Evolutionary conservation across 2,888 invertebrate genomes (phyloP).

Genomic region (Monochamus alternatus): DNA sequence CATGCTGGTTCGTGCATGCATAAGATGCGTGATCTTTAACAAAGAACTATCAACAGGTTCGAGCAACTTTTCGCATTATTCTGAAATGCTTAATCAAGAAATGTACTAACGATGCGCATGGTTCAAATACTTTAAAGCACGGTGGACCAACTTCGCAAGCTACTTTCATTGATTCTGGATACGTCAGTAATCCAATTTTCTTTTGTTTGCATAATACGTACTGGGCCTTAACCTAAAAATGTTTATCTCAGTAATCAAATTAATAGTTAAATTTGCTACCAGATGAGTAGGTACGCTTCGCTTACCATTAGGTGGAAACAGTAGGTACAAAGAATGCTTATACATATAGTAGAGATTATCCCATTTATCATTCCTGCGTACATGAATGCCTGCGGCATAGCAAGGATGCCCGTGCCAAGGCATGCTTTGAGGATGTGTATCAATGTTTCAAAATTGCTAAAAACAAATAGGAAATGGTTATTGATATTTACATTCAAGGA

Average conservation of each 20-base stretch:
- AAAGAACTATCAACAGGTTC: no score
- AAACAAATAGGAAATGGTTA: no score
- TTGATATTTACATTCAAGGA: no score
- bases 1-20: no score
- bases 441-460: conserved; percentile 84
- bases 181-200: conserved; percentile 84
- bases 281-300: conserved; percentile 22
- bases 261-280: no score
- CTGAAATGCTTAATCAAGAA: neutral
- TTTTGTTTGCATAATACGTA: conserved; percentile 78
- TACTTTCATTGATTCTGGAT: conserved; percentile 87
- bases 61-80: no score
- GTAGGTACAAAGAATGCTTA: conserved; percentile 87
- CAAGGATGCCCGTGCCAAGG: conserved; percentile 92
- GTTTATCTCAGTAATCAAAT: no score
- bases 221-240: conserved; percentile 72
- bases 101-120: conserved; percentile 65
- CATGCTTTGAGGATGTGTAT: conserved; percentile 91
- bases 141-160: conserved; percentile 85
- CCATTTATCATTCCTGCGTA: conserved; percentile 88
- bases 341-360: conserved; percentile 80
- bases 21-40: no score
- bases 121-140: conserved; percentile 76
- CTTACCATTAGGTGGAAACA: conserved; percentile 88
- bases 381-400: conserved; percentile 91